A percentile compares a stretch with the other conserved stretches of the same genome.
These are phyloP conservation scores for Linhomoeus sp. DNA, from an alignment of 2,888 invertebrate genomes.

Conservation along the genomic window DNA sequence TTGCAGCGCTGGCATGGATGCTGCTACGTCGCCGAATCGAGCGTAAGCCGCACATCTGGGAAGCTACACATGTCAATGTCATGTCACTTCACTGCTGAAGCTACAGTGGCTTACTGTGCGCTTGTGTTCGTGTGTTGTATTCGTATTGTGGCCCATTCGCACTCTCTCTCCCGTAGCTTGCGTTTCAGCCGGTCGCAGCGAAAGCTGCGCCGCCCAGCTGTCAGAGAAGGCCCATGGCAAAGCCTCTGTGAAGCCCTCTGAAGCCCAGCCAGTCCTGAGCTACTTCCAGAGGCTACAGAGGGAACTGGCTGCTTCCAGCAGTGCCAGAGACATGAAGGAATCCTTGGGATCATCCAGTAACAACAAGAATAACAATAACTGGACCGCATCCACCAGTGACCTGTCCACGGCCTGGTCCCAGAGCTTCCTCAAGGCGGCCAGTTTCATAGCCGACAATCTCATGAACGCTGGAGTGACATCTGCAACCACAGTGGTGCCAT, in stretches of 20 bases:
- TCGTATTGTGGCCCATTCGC: background rate
- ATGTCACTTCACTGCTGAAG: no score
- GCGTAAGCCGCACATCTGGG: constrained; percentile 39
- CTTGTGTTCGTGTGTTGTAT: background rate
- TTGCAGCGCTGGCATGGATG: constrained; percentile 72
- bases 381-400: no score
- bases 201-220: no score
- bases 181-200: no score
- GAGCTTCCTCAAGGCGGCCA: constrained; percentile 18
- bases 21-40: constrained; percentile 71
- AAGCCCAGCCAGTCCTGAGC: constrained; percentile 1
- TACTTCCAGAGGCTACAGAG: constrained; percentile 3
- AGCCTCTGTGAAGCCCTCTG: no score
- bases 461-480: background rate
- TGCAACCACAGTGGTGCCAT: no score
- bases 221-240: no score
- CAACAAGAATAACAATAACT: constrained; percentile 8
- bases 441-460: constrained; percentile 18
- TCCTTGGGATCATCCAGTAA: no score
- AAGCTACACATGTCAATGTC: background rate
- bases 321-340: no score
- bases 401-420: constrained; percentile 15
- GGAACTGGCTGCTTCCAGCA: constrained; percentile 1
- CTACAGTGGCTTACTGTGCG: background rate
- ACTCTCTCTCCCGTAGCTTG: no score